Conservation (phyloP, 2,113 vertebrate genomes). For the Microtus oregoni region DNA sequence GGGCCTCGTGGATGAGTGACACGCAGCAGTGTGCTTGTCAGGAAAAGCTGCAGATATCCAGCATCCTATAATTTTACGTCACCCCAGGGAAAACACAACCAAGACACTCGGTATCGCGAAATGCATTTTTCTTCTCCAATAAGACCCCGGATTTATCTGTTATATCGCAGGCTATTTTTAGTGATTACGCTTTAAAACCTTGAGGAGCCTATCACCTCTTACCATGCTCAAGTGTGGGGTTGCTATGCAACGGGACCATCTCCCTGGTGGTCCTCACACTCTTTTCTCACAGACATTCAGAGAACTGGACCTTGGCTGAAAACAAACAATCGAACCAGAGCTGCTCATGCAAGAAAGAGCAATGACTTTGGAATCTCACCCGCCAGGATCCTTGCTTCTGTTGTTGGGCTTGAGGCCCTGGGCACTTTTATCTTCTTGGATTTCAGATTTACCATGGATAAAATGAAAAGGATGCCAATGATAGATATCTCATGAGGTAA, state of each 20-base stretch:
- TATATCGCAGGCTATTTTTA: conserved; percentile 67
- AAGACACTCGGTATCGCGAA: neutral
- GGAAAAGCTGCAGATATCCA: neutral
- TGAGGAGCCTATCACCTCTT: conserved; percentile 38
- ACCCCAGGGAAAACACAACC: conserved; percentile 23
- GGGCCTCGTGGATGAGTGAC: accelerated
- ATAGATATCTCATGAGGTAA: neutral
- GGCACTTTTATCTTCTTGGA: neutral
- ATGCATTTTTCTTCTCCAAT: conserved; percentile 27
- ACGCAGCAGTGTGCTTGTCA: neutral
- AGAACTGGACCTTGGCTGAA: conserved; percentile 14
- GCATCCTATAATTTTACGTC: neutral
- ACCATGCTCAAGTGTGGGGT: conserved; percentile 42
- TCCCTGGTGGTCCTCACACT: neutral
- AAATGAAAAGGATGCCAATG: neutral
- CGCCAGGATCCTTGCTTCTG: neutral
- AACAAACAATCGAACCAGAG: neutral
- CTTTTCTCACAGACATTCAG: neutral
- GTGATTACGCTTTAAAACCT: conserved; percentile 42
- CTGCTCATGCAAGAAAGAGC: neutral
- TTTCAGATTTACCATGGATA: neutral
- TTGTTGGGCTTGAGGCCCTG: too few species aligned
- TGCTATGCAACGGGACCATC: conserved; percentile 70
- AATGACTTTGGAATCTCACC: neutral
- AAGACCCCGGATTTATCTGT: neutral